Evolutionary conservation across 2,113 vertebrate species (phyloP), one percentile per base, ranked within the genome.

Genomic region (Hypocryptadius cinnamomeus): DNA sequence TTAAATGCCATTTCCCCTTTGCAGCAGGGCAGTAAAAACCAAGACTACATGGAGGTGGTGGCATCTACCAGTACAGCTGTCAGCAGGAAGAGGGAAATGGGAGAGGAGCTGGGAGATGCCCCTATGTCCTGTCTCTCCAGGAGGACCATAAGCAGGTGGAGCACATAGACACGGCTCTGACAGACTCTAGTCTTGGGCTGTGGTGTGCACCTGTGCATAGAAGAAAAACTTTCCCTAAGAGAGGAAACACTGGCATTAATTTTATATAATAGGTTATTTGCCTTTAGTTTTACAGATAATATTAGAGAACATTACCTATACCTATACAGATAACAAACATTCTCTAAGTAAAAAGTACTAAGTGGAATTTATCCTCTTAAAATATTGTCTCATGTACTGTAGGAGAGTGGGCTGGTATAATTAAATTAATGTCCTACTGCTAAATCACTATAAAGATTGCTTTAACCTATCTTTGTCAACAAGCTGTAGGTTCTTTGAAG

Each of bases 161-260:
- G 19, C 63, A 53, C 11, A 7, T 10, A 63, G 63, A 56, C 9
- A 3, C 4, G 22, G 33, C 59, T 85, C 28, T 47, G 39, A 25
- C 10, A n/a, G 37, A 30, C 35, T 80, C 53, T 51, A 28, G 30
- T 30, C 48, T 60, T 35, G 48, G 63, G 42, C 63, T 71, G 51
- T 3, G 5, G 44, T 10, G 16, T 53, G 31, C n/a, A 71, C 7
- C 9, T 8, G 9, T 2, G 1, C 1, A 0, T 3, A 22, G 68
- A 81, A 47, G 65, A 80, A 64, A 60, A 79, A 5, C 5, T 66
- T 77, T 44, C 45, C 27, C 37, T 72, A 37, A 53, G 0, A 25
- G 40, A 40, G 40, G 40, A 82, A 72, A 21, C 40, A 37, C 10
- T n/a, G 33, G 10, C 35, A 76, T 65, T 33, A 13, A 18, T 45